These are phyloP conservation scores for Gopherus flavomarginatus DNA, from an alignment of 2,113 vertebrate genomes.

Conservation along the genomic window DNA sequence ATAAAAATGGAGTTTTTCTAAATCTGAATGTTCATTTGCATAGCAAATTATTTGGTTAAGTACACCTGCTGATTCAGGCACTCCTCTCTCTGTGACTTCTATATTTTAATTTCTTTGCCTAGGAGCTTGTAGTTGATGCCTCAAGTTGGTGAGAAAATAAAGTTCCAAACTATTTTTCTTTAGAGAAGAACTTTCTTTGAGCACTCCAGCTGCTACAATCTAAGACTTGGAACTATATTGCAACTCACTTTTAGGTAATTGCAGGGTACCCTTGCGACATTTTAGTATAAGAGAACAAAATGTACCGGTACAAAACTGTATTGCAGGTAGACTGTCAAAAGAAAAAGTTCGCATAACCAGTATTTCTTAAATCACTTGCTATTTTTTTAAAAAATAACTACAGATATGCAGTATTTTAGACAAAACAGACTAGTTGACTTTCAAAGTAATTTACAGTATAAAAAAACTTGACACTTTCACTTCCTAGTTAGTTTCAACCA, in stretches of 20 bases:
- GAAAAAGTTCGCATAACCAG: neutral
- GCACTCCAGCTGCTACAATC: neutral
- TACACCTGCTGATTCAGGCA: neutral
- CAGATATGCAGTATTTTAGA: neutral
- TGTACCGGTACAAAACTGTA: neutral
- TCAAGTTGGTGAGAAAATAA: neutral
- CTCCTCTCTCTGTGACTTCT: neutral
- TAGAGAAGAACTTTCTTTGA: neutral
- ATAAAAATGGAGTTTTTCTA: rapidly evolving
- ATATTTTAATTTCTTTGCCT: neutral
- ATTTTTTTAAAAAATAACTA: neutral
- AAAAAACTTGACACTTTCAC: neutral
- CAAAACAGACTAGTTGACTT: neutral
- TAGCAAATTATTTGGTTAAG: neutral
- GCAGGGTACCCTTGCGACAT: neutral
- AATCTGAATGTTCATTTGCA: neutral
- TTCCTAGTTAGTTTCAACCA: neutral
- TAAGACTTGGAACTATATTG: neutral
- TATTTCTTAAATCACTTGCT: neutral
- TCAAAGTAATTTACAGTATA: neutral
- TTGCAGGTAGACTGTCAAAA: neutral
- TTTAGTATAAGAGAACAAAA: neutral
- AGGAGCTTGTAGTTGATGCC: neutral
- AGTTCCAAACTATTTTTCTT: too few relatives aligned
- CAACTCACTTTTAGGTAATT: neutral